Percentiles rank a stretch among this genome's conserved stretches.
Conservation (phyloP, 2,113 vertebrate species). For the Boulengeromyrus knoepffleri region DNA sequence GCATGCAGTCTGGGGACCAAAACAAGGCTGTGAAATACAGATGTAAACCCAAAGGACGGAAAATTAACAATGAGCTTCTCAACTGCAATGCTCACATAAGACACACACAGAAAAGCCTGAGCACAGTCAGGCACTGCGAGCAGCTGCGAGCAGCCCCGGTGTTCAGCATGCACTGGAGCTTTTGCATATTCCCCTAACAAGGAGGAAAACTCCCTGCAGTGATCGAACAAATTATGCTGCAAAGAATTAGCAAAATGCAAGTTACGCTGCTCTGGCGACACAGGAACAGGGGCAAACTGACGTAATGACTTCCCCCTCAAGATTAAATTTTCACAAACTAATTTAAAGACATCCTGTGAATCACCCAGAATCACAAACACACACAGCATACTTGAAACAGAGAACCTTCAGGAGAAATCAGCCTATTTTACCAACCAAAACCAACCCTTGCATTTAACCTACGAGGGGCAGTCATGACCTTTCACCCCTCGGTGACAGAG, state of each 20-base stretch:
- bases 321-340: background rate
- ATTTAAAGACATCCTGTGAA: background rate
- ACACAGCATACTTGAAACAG: background rate
- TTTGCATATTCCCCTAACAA: slow-evolving; percentile 21
- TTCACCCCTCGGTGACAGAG: background rate
- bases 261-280: background rate
- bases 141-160: background rate
- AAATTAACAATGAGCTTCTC: background rate
- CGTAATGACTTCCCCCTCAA: background rate
- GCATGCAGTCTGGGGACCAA: background rate
- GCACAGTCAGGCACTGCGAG: background rate
- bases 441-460: background rate
- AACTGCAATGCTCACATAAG: background rate
- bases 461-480: background rate
- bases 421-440: background rate
- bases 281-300: background rate
- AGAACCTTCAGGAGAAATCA: background rate
- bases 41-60: background rate
- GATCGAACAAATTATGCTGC: background rate
- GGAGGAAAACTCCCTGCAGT: slow-evolving; percentile 3
- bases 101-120: background rate
- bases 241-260: background rate
- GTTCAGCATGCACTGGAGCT: slow-evolving; percentile 8
- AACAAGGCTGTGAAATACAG: background rate
- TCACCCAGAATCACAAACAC: background rate